Percentiles rank a stretch among this genome's conserved stretches.
Evolutionary conservation across 2,113 vertebrate species (phyloP).

Genomic region (Lates calcarifer): DNA sequence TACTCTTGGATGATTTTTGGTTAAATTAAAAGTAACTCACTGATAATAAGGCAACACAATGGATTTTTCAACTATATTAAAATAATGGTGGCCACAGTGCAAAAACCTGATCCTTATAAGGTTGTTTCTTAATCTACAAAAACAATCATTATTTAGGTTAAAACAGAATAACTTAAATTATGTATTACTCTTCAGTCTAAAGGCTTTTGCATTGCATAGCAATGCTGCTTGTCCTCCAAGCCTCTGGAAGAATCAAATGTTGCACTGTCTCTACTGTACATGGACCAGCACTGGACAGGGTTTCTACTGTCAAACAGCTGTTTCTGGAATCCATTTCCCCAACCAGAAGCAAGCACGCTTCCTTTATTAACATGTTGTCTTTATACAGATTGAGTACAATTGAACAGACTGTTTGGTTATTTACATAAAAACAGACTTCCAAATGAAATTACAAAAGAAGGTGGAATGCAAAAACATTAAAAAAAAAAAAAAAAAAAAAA

Average conservation of each 20-base stretch:
- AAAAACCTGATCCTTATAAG: constrained; percentile 47
- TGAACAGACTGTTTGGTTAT: constrained; percentile 81
- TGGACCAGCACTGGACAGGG: constrained; percentile 62
- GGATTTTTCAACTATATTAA: constrained; percentile 61
- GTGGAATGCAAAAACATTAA: constrained; percentile 88
- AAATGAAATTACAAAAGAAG: constrained; percentile 76
- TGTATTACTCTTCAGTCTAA: constrained; percentile 50
- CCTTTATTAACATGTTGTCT: constrained; percentile 74
- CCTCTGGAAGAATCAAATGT: constrained; percentile 65
- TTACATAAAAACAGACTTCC: constrained; percentile 82
- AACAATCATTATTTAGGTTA: constrained; percentile 61
- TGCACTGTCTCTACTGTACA: constrained; percentile 62
- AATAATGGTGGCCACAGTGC: constrained; percentile 64
- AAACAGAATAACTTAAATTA: constrained; percentile 73
- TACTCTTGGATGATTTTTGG: constrained; percentile 72
- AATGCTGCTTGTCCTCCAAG: constrained; percentile 43
- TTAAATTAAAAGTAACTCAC: constrained; percentile 74
- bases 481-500: constrained; percentile 76
- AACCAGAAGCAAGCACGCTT: constrained; percentile 66
- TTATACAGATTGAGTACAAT: constrained; percentile 84
- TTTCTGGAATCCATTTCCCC: constrained; percentile 48
- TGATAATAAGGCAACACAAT: constrained; percentile 81
- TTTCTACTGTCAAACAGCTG: constrained; percentile 56
- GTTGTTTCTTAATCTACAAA: constrained; percentile 54
- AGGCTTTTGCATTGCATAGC: constrained; percentile 57